Evolutionary conservation across 2,113 vertebrate genomes (phyloP), one percentile per base, ranked within the genome.

Genomic region (Thinocorus orbignyianus): DNA sequence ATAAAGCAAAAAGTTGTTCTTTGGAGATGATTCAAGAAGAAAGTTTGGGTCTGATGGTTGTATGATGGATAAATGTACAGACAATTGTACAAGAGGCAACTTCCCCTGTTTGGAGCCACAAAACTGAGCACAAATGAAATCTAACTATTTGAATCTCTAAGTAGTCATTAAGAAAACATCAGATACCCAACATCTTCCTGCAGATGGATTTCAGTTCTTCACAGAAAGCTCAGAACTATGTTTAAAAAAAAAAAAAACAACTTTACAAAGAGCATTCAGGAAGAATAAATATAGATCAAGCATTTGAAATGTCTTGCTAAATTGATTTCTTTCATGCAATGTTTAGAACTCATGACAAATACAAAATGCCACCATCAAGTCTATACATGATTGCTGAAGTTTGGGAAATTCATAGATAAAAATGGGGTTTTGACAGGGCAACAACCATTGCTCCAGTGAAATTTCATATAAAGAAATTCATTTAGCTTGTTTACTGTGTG

Each of bases 221-320:
- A 46, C 37, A 91, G 24, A 89, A 92, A 90, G 80, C 5, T 57
- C 18, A 79, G 22, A 91, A 91, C 16, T 80, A 17, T 13, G 13
- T 73, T 91, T 35, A 55, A 79, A 88, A 80, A 76, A 69, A 46
- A n/a, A n/a, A n/a, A n/a, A n/a, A n/a, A n/a, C n/a, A n/a, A 7
- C 9, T 70, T 60, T 52, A 37, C 9, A 37, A 81, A 74, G 49
- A 70, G 3, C 17, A 10, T 22, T 80, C 68, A 71, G 88, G 46
- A 90, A 80, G 33, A 96, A 62, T 77, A 94, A 86, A 68, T 86
- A 95, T 35, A 90, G 58, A 80, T 65, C 57, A 82, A 90, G 55
- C 15, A 64, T 64, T 51, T 60, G 30, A 93, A 88, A 86, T 55
- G 17, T 41, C 51, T 51, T 64, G 14, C 44, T 92, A 86, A 92